Evolutionary conservation across 1,140 invertebrate species (phyloP).

Genomic region (Ceratina japonica): DNA sequence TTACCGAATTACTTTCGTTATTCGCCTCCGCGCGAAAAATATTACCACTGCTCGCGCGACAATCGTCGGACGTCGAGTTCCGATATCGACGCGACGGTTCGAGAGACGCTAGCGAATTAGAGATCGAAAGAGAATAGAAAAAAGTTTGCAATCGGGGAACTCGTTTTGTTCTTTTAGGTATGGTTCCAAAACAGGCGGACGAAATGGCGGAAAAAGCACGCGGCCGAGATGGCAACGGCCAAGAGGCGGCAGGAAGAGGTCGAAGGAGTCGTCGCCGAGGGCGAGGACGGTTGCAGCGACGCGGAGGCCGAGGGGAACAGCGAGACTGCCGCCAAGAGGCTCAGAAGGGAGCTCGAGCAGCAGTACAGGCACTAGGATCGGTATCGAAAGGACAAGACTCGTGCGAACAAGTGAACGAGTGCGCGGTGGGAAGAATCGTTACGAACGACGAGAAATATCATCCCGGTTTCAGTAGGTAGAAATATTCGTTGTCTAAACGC

Average conservation of each 20-base stretch:
- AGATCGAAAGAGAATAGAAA: neutral
- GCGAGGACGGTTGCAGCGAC: constrained; percentile 85
- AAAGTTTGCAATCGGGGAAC: neutral
- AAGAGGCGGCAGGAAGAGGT: constrained; percentile 97
- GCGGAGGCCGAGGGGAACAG: constrained; percentile 78
- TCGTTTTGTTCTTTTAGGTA: constrained; percentile 84
- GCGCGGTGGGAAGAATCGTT: neutral
- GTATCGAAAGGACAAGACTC: constrained; percentile 13
- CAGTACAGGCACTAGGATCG: constrained; percentile 76
- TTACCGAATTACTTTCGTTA: too few species aligned
- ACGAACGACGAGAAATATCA: neutral
- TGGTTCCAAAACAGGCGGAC: constrained; percentile 99
- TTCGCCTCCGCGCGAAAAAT: too few species aligned
- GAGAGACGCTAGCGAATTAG: too few species aligned
- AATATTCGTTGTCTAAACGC: neutral
- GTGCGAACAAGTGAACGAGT: neutral
- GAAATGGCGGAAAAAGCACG: constrained; percentile 99
- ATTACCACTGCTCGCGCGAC: too few species aligned
- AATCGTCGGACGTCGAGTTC: too few species aligned
- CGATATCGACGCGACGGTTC: too few species aligned
- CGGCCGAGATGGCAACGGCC: constrained; percentile 98
- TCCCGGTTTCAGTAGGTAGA: neutral
- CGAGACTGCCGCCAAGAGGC: constrained; percentile 80
- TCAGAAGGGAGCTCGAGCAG: constrained; percentile 80
- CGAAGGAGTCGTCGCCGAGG: constrained; percentile 85